Percentiles rank a stretch among this genome's conserved stretches.
Conservation (phyloP, 1,140 invertebrate species). For the Hyles euphorbiae region DNA sequence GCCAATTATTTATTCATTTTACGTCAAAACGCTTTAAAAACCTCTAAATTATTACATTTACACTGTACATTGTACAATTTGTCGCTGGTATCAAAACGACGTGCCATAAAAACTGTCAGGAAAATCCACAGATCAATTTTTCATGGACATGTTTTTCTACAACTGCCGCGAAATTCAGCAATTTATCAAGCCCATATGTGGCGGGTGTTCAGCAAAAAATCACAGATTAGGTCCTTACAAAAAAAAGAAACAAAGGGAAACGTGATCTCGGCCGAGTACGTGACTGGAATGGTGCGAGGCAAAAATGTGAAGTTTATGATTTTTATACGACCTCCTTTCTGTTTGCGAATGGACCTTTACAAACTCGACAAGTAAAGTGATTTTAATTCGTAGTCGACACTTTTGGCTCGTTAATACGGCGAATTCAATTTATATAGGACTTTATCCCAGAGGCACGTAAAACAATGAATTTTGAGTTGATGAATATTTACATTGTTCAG, state of each 20-base stretch:
- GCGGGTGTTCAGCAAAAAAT: constrained; percentile 11
- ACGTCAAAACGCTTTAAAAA: no score
- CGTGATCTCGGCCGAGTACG: constrained; percentile 7
- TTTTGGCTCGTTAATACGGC: no score
- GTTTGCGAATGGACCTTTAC: constrained; percentile 2
- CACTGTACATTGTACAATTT: no score
- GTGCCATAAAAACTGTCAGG: no score
- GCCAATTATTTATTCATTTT: no score
- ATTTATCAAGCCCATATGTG: constrained; percentile 5
- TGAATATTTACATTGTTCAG: no score
- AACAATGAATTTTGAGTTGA: no score
- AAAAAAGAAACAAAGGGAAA: constrained; percentile 18
- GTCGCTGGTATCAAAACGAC: no score
- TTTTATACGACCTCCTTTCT: constrained; percentile 9
- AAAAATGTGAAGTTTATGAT: constrained; percentile 12
- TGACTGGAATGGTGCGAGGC: constrained; percentile 8
- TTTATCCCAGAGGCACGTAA: no score
- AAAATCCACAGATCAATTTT: no score
- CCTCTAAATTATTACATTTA: no score
- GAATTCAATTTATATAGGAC: no score
- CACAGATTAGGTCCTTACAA: constrained; percentile 15
- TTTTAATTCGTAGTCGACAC: constrained; percentile 1
- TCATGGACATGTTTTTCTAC: not conserved
- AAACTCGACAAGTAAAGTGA: constrained; percentile 3
- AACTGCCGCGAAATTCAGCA: not conserved